Conservation (phyloP, 2,113 vertebrate species). For the Zosterops hypoxanthus region DNA sequence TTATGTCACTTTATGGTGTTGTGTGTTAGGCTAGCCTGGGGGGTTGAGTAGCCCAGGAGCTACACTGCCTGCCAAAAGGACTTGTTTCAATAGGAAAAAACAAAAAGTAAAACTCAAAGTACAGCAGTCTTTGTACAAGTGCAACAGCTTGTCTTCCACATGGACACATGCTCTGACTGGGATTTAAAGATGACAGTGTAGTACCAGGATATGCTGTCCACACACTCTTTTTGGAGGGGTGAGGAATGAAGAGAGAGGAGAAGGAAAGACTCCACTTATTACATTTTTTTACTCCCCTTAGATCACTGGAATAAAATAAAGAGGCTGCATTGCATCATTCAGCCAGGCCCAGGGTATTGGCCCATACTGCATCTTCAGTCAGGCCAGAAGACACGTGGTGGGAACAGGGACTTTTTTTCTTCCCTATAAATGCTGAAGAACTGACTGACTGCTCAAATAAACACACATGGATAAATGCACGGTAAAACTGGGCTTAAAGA, state of each 20-base stretch:
- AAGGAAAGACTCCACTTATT: neutral
- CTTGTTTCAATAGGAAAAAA: neutral
- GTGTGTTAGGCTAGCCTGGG: neutral
- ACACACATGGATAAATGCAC: neutral
- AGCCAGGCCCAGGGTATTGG: neutral
- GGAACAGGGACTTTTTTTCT: neutral
- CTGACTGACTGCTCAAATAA: neutral
- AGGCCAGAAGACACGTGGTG: neutral
- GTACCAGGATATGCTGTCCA: neutral
- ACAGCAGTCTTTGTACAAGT: neutral
- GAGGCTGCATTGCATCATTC: neutral
- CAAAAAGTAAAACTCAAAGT: neutral
- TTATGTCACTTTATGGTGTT: neutral
- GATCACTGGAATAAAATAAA: neutral
- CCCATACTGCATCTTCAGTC: neutral
- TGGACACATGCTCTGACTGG: neutral
- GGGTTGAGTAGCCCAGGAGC: neutral
- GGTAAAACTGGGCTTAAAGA: neutral
- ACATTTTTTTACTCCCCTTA: neutral
- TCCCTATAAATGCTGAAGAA: neutral
- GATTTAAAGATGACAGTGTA: neutral
- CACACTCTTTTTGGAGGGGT: neutral
- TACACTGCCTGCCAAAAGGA: neutral
- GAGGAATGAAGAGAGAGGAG: neutral
- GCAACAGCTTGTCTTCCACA: neutral